phyloP scores from a whole-genome alignment of 2,888 invertebrate species.

The Clitarchus hookeri region DNA sequence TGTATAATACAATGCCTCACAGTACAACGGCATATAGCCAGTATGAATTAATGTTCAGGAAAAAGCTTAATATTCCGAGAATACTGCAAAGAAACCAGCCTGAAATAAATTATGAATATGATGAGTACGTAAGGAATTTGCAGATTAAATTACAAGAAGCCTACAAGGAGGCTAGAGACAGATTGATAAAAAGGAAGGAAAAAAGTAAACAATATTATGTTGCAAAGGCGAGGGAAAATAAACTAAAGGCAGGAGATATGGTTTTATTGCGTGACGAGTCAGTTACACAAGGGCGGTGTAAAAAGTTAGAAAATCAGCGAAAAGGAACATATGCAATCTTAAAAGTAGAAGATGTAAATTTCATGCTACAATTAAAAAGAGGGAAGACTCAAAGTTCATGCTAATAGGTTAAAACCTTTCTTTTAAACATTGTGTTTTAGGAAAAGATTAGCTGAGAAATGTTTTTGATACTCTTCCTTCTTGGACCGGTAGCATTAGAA shows the following conservation, averaged over 20 bases:
- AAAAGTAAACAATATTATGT: slow-evolving; percentile 17
- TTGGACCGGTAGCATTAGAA: no score
- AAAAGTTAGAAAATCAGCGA: slow-evolving; percentile 16
- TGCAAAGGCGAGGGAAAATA: not conserved
- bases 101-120: no score
- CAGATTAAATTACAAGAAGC: no score
- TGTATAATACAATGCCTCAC: no score
- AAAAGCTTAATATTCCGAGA: no score
- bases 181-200: not conserved
- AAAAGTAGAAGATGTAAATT: not conserved
- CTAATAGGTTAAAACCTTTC: not conserved
- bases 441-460: not conserved
- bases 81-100: no score
- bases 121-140: no score
- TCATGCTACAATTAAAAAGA: not conserved
- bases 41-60: no score
- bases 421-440: not conserved
- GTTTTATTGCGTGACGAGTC: not conserved
- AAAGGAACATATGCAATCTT: not conserved
- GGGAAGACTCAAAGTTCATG: not conserved
- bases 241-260: not conserved
- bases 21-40: no score
- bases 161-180: no score
- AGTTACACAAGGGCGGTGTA: not conserved
- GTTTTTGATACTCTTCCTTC: no score